Evolutionary conservation across 2,888 invertebrate genomes (phyloP), one percentile per base, ranked within the genome.

Genomic region (Mesoligia furuncula): DNA sequence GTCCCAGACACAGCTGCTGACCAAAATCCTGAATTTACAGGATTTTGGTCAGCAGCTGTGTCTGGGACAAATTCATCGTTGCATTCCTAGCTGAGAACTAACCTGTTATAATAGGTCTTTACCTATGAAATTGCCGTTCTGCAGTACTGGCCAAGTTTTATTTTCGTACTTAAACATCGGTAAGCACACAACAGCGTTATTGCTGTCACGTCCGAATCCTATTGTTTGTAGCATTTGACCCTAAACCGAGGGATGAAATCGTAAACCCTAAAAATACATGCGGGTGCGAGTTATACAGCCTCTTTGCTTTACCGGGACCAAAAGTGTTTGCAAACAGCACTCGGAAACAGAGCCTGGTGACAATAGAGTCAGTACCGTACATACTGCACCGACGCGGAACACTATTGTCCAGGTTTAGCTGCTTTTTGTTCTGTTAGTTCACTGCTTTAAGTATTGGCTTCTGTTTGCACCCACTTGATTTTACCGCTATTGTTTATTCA

Each of bases 381-480:
- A 11, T 54, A 48, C 39, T 72, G 57, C 20, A 5, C 39, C n/a
- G 27, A 36, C n/a, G 36, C 20, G 62, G 59, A 74, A 75, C 64
- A 71, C 84, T 78, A 78, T 81, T 59, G 62, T 54, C 61, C 48
- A 73, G 75, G 31, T 70, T 68, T 57, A 85, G 27, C 45, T 64
- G 66, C 13, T 65, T 82, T 51, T 82, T 66, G 68, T 79, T 72
- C n/a, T 17, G 42, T 64, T 64, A 54, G 51, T 75, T 75, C 61
- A 65, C 48, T n/a, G 45, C 72, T 72, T 76, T 66, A 31, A 66
- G 70, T 69, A 70, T 64, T 57, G 15, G 51, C 64, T 70, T 65
- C 39, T 13, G n/a, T n/a, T n/a, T n/a, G n/a, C n/a, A n/a, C n/a
- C n/a, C n/a, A n/a, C n/a, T n/a, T n/a, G 66, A 65, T 79, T 61